A percentile compares a stretch with the other conserved stretches of the same genome.
Evolutionary conservation across 92 coral and sea anemone genomes (phyloP).

Genomic region (Porites cylindrica): DNA sequence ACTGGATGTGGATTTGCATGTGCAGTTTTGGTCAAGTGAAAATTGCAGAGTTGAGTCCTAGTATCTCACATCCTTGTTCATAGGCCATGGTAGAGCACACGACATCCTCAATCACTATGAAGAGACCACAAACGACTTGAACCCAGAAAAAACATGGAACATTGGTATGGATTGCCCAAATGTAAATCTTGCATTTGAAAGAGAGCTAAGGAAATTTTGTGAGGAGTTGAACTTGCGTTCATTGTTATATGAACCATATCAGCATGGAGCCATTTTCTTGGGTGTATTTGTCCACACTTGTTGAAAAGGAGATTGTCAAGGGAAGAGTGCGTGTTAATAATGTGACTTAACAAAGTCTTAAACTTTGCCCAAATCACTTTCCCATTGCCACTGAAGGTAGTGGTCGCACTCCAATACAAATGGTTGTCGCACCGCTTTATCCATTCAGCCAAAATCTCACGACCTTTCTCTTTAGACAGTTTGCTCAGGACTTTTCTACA

Average conservation of each 20-base stretch:
- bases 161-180: constrained; percentile 75
- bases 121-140: constrained; percentile 56
- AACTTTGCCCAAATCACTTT: too few relatives aligned
- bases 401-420: too few relatives aligned
- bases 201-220: neutral
- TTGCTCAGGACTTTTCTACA: too few relatives aligned
- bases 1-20: constrained; percentile 62
- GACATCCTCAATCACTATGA: constrained; percentile 64
- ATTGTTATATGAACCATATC: constrained; percentile 6
- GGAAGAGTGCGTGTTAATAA: too few relatives aligned
- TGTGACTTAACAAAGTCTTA: too few relatives aligned
- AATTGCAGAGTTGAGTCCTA: constrained; percentile 55
- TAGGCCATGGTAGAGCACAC: constrained; percentile 60
- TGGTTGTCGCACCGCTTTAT: too few relatives aligned
- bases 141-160: constrained; percentile 46
- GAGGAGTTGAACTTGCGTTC: constrained; percentile 40
- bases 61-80: constrained; percentile 64
- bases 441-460: too few relatives aligned
- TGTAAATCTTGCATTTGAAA: constrained; percentile 56
- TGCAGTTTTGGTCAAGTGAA: constrained; percentile 61
- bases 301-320: too few relatives aligned
- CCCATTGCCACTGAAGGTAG: too few relatives aligned
- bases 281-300: too few relatives aligned
- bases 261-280: too few relatives aligned
- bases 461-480: too few relatives aligned